Evolutionary conservation across 2,888 invertebrate genomes (phyloP).

Genomic region (Mimas tiliae): DNA sequence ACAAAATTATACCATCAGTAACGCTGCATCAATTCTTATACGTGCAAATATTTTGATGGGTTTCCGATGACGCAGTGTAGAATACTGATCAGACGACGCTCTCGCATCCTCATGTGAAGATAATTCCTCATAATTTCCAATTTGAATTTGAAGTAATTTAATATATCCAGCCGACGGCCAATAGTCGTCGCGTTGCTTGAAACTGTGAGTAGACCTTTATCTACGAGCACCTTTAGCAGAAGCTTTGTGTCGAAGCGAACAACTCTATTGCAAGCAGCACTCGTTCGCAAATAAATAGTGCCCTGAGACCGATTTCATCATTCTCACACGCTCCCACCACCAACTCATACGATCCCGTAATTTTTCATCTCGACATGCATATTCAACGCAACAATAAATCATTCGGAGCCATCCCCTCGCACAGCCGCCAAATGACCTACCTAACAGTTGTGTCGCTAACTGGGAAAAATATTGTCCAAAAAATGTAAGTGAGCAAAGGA

Average conservation of each 20-base stretch:
- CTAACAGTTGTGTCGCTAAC: slow-evolving; percentile 66
- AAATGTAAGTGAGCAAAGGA: slow-evolving; percentile 77
- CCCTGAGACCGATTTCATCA: slow-evolving; percentile 43
- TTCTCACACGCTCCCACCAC: slow-evolving; percentile 60
- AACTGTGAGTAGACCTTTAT: background rate
- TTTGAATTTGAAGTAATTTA: too few relatives aligned
- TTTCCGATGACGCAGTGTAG: too few relatives aligned
- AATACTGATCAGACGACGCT: too few relatives aligned
- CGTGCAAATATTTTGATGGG: too few relatives aligned
- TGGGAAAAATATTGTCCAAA: slow-evolving; percentile 69
- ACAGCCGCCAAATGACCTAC: slow-evolving; percentile 72
- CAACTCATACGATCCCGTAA: slow-evolving; percentile 71
- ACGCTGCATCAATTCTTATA: too few relatives aligned
- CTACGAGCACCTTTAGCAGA: background rate
- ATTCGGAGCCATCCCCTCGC: slow-evolving; percentile 69
- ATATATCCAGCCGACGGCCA: background rate
- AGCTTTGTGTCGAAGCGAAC: background rate
- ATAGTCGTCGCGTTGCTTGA: background rate
- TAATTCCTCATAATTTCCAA: too few relatives aligned
- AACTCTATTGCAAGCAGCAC: too few relatives aligned
- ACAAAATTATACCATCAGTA: too few relatives aligned
- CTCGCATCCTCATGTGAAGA: too few relatives aligned
- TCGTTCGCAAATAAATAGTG: slow-evolving; percentile 13
- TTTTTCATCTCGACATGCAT: slow-evolving; percentile 84
- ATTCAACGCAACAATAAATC: slow-evolving; percentile 83